Conservation (phyloP, 2,113 vertebrate genomes). For the Urocynchramus pylzowi region DNA sequence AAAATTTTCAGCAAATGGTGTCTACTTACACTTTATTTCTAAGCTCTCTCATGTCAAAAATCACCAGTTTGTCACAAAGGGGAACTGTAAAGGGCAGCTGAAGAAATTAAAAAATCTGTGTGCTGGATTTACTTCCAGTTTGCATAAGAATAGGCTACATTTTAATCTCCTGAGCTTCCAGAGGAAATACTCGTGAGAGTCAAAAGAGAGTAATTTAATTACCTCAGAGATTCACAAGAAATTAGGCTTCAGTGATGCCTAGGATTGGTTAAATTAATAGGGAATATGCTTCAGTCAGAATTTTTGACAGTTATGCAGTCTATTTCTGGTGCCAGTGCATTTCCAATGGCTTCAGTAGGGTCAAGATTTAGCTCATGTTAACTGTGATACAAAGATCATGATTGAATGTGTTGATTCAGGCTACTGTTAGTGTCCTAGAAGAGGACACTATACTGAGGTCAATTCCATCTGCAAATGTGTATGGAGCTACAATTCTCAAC, state of each 20-base stretch:
- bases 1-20: background rate
- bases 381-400: background rate
- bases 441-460: background rate
- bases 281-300: background rate
- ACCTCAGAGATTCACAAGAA: slow-evolving; percentile 43
- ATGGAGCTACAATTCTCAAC: background rate
- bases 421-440: background rate
- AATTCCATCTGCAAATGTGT: background rate
- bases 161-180: slow-evolving; percentile 32
- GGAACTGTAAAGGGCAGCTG: background rate
- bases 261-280: slow-evolving; percentile 19
- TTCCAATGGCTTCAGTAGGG: background rate
- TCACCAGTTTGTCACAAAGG: background rate
- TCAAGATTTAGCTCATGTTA: background rate
- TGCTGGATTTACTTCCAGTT: background rate
- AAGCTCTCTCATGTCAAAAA: background rate
- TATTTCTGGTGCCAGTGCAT: background rate
- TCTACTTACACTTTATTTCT: background rate
- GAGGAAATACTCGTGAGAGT: background rate
- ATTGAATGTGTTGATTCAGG: background rate
- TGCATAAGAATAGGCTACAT: slow-evolving; percentile 16
- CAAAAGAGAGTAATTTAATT: slow-evolving; percentile 25
- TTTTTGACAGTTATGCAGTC: background rate
- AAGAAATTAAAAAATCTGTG: slow-evolving; percentile 15
- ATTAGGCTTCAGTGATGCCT: slow-evolving; percentile 28